phyloP scores from a whole-genome alignment of 2,888 invertebrate genomes.

The Phyto melanocephala region DNA sequence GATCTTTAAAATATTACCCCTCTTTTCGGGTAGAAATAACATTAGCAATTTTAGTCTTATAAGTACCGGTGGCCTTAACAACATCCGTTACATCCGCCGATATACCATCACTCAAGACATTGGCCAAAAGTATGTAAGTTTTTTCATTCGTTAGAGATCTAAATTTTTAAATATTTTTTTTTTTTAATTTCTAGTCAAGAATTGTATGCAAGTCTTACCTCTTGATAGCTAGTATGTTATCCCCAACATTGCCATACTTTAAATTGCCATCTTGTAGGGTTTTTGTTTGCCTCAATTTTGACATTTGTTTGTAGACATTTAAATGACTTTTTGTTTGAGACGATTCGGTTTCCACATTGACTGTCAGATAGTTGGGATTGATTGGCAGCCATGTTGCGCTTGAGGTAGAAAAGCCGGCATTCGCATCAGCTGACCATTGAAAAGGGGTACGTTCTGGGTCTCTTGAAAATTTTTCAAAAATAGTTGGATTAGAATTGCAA shows the following conservation, averaged over 20 bases:
- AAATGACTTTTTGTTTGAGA: conserved; percentile 80
- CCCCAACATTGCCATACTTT: conserved; percentile 70
- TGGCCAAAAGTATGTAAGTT: conserved; percentile 79
- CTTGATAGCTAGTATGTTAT: conserved; percentile 73
- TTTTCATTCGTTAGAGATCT: conserved; percentile 70
- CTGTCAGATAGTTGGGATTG: conserved; percentile 81
- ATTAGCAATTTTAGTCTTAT: conserved; percentile 70
- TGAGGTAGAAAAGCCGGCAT: conserved; percentile 76
- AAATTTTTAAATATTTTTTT: neutral
- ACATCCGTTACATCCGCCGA: conserved; percentile 74
- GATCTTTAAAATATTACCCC: too few relatives aligned
- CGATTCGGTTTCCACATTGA: conserved; percentile 82
- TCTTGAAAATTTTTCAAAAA: conserved; percentile 82
- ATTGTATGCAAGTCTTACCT: too few relatives aligned
- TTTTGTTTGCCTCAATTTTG: conserved; percentile 74
- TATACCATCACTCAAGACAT: conserved; percentile 76
- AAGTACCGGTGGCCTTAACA: conserved; percentile 66
- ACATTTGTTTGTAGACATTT: conserved; percentile 82
- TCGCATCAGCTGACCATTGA: conserved; percentile 81
- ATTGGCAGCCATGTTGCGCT: conserved; percentile 76
- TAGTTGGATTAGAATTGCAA: conserved; percentile 80
- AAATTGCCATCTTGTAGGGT: conserved; percentile 72
- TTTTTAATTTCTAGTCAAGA: too few relatives aligned
- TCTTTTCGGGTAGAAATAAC: conserved; percentile 68
- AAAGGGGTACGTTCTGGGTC: conserved; percentile 83